Evolutionary conservation across 2,113 vertebrate species (phyloP).

Genomic region (Tringa solitaria): DNA sequence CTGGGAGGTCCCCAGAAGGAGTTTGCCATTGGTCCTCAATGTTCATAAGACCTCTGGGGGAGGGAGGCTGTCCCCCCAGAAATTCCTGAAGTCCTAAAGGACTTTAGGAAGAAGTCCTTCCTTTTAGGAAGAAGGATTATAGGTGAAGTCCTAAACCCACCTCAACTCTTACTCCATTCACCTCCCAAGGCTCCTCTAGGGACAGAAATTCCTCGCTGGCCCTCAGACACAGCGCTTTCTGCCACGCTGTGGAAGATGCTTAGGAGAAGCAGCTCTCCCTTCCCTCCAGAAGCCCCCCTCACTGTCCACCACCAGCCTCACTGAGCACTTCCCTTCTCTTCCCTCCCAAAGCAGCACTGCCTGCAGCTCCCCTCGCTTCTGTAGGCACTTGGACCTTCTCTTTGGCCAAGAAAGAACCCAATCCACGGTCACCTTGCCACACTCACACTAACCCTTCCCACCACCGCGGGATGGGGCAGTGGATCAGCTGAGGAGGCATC

Average conservation of each 20-base stretch:
- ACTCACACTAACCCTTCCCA: not conserved
- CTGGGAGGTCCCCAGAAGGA: not conserved
- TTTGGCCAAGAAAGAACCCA: not conserved
- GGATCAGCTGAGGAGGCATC: too few species aligned
- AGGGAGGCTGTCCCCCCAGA: not conserved
- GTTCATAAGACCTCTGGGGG: not conserved
- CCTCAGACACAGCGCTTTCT: not conserved
- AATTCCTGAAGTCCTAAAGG: not conserved
- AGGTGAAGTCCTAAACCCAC: not conserved
- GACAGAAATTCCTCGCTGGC: not conserved
- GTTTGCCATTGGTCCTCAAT: fast-evolving
- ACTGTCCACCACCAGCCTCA: not conserved
- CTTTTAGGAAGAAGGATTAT: too few species aligned
- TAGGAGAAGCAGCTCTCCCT: not conserved
- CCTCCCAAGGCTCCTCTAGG: not conserved
- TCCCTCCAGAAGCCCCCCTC: not conserved
- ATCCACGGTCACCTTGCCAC: not conserved
- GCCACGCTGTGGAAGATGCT: not conserved
- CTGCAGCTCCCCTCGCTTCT: not conserved
- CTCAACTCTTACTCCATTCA: fast-evolving
- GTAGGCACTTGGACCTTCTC: not conserved
- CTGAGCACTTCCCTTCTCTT: fast-evolving
- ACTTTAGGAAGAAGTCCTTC: too few species aligned
- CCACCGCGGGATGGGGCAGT: fast-evolving
- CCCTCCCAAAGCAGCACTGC: fast-evolving